Base-by-base conservation (phyloP, 2,888 invertebrate species). In the Chrysomela aeneicollis region DNA sequence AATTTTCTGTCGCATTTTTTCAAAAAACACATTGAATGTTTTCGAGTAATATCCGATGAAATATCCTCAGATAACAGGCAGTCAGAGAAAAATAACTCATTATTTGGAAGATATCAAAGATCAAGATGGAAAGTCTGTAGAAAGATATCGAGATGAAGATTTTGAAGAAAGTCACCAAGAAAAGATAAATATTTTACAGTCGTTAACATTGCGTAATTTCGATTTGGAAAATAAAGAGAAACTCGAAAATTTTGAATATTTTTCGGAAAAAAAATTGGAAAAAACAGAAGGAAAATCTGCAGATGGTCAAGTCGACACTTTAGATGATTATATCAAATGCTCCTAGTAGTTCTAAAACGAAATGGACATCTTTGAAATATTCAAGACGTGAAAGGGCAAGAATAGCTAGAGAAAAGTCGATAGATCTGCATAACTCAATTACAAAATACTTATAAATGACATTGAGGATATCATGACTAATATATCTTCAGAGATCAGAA, bases 371-470 rank as follows among this genome's bases (percentile, higher is more conserved):
- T 8, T 19, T 2, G 15, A 55, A 37, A 18, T 55, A 55, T 55
- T 42, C 35, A 37, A 55, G 42, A 55, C 2, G 46, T 55, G 55
- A 55, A 12, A 35, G 55, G 42, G 22, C 12, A n/a, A 55, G 55
- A 55, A 37, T 18, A 55, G 15, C 22, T 8, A 55, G 42, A 22
- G 55, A 55, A 37, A 37, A 15, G n/a, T n/a, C 26, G 18, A 17
- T 19, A 17, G 19, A 15, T n/a, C 8, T 1, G 10, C 55, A 37
- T 10, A 10, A 9, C 1, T 17, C 18, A 6, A 55, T 55, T 12
- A 55, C 55, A 19, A 30, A 54, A 6, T 15, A 55, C 18, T 37
- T 18, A 19, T 18, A 19, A 26, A 55, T 12, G 21, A 15, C 4
- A 37, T 55, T 12, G 32, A 10, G 32, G 32, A 35, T 9, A 35